A percentile compares a stretch with the other conserved stretches of the same genome.
phyloP scores from a whole-genome alignment of 2,797 vertebrate species.

The Sebastes flavidus region DNA sequence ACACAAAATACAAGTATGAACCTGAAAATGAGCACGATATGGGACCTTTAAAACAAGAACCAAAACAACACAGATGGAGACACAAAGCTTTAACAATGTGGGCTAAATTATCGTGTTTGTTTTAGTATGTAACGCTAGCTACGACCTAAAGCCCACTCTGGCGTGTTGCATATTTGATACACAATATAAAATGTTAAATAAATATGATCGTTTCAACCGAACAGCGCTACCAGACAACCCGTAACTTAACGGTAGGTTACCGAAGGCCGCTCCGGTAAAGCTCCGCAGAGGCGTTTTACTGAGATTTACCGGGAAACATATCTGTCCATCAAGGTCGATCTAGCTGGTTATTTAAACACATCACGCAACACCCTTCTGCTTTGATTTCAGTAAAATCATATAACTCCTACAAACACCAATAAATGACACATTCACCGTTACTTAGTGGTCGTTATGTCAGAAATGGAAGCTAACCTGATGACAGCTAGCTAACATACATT shows the following conservation, averaged over 20 bases:
- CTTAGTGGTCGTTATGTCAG: background rate
- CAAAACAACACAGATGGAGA: background rate
- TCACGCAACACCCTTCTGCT: accelerated
- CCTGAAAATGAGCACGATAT: no score
- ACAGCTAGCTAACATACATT: slow-evolving; percentile 12
- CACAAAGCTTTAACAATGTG: background rate
- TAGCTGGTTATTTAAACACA: background rate
- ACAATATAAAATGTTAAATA: background rate
- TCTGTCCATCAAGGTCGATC: background rate
- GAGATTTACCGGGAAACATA: background rate
- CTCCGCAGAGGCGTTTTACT: slow-evolving; percentile 42
- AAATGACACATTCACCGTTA: background rate
- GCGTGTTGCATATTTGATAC: background rate
- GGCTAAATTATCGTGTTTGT: accelerated
- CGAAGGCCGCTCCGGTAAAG: slow-evolving; percentile 41
- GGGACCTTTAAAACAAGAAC: background rate
- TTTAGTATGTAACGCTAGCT: no score
- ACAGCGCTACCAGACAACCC: background rate
- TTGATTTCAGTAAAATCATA: accelerated
- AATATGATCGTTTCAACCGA: background rate
- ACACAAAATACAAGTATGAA: no score
- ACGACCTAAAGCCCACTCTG: background rate
- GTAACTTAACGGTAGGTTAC: background rate
- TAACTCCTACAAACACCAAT: background rate
- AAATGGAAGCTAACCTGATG: slow-evolving; percentile 15